A percentile compares a stretch with the other conserved stretches of the same genome.
Evolutionary conservation across 2,888 invertebrate genomes (phyloP).

Genomic region (Balanococcus diminutus): DNA sequence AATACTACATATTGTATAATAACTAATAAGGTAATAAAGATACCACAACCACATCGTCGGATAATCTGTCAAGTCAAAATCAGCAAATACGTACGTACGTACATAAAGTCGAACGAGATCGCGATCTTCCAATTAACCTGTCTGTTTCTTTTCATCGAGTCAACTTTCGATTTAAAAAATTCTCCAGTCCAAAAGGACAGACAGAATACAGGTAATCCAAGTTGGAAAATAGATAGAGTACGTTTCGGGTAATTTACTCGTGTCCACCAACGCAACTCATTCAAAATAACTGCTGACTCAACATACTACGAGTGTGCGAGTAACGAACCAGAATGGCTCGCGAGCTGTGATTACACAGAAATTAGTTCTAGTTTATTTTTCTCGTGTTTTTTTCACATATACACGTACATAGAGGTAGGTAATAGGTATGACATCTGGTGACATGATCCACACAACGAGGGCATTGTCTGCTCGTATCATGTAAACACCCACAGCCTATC

Average conservation of each 20-base stretch:
- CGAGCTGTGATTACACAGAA: neutral
- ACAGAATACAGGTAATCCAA: neutral
- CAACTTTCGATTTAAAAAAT: neutral
- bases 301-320: neutral
- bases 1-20: neutral
- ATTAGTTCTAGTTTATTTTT: conserved; percentile 1
- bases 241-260: neutral
- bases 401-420: neutral
- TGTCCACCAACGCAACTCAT: neutral
- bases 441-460: neutral
- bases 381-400: neutral
- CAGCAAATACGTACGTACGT: neutral
- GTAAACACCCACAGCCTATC: neutral
- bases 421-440: neutral
- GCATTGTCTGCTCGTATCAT: neutral
- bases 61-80: conserved; percentile 3
- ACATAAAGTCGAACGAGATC: neutral
- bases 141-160: neutral
- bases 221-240: too few relatives aligned
- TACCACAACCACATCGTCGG: neutral
- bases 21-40: neutral
- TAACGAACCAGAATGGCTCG: neutral
- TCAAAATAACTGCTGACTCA: neutral
- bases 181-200: neutral
- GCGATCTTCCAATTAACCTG: neutral